These are phyloP conservation scores for Hydra vulgaris DNA, from an alignment of 30 jellyfish, hydroid and myxozoan species.

Conservation along the genomic window DNA sequence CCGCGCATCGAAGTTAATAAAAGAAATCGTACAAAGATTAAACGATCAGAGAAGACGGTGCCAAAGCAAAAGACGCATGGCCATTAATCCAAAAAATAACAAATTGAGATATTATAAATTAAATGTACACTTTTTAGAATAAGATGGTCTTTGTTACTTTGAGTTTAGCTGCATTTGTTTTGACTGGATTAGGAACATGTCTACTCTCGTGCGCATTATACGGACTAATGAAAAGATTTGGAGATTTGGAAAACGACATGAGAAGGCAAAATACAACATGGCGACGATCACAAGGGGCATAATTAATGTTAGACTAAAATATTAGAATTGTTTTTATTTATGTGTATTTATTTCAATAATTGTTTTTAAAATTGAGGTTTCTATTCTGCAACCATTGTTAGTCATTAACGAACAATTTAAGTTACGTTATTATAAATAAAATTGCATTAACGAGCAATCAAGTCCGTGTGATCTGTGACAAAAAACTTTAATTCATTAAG, in stretches of 20 bases:
- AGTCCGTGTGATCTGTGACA: too few species aligned
- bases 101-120: too few species aligned
- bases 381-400: too few species aligned
- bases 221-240: constrained; percentile 13
- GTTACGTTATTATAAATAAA: neutral
- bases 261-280: constrained; percentile 7
- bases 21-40: neutral
- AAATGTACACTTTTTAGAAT: neutral
- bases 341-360: too few species aligned
- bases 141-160: constrained; percentile 25
- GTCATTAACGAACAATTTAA: neutral
- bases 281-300: constrained; percentile 30
- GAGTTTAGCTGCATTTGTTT: constrained; percentile 21
- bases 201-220: constrained; percentile 28
- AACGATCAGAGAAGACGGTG: neutral
- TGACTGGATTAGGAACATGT: constrained; percentile 29
- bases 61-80: neutral
- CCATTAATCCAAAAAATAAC: neutral
- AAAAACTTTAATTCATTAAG: too few species aligned
- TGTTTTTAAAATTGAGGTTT: neutral
- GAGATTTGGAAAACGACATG: constrained; percentile 13
- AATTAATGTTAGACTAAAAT: neutral
- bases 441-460: neutral
- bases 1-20: too few species aligned
- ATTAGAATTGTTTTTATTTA: too few species aligned